A percentile compares a stretch with the other conserved stretches of the same genome.
phyloP scores from a whole-genome alignment of 2,888 invertebrate species.

The Cephus runcator region DNA sequence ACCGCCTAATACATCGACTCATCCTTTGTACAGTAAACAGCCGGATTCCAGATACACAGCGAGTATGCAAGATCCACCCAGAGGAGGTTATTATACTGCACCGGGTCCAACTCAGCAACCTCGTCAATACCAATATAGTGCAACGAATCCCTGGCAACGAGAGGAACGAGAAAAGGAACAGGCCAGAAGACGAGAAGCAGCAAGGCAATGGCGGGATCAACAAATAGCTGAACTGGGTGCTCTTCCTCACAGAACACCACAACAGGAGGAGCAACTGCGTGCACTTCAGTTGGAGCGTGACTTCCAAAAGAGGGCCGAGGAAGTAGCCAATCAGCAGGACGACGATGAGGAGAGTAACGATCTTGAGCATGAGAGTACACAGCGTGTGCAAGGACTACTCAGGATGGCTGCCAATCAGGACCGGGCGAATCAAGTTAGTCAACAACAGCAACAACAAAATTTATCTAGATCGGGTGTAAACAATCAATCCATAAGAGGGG shows the following conservation, averaged over 20 bases:
- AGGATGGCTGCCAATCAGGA: constrained; percentile 64
- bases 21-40: constrained; percentile 72
- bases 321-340: constrained; percentile 77
- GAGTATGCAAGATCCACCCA: constrained; percentile 78
- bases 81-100: constrained; percentile 76
- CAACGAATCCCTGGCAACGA: constrained; percentile 89
- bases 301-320: constrained; percentile 91
- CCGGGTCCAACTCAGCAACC: constrained; percentile 60
- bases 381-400: constrained; percentile 68
- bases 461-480: constrained; percentile 43
- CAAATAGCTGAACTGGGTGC: constrained; percentile 84
- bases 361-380: constrained; percentile 63
- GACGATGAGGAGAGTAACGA: constrained; percentile 70
- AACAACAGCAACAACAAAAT: constrained; percentile 40
- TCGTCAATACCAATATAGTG: constrained; percentile 65
- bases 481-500: constrained; percentile 53
- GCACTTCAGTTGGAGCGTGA: constrained; percentile 93
- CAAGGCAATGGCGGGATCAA: constrained; percentile 84
- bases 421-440: constrained; percentile 38
- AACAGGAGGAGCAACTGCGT: constrained; percentile 88
- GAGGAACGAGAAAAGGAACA: constrained; percentile 90
- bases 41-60: constrained; percentile 72
- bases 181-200: constrained; percentile 79
- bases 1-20: constrained; percentile 76
- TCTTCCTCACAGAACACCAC: constrained; percentile 75